Evolutionary conservation across 2,797 vertebrate species (phyloP).

Genomic region (Phaenicophaeus curvirostris): DNA sequence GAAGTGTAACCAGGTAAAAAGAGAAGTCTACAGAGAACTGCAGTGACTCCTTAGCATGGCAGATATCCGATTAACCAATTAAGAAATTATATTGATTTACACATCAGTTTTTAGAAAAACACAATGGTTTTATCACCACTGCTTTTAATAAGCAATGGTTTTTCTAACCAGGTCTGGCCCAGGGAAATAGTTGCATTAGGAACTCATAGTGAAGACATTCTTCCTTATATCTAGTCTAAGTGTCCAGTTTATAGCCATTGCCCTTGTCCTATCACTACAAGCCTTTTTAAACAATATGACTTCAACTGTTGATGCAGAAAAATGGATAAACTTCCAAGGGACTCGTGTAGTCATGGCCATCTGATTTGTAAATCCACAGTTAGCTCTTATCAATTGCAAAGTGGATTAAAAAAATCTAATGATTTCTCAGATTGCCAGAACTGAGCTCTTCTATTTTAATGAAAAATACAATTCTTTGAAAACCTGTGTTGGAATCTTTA

Average conservation of each 20-base stretch:
- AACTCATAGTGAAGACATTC: not conserved
- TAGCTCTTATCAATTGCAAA: not conserved
- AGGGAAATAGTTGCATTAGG: slow-evolving; percentile 1
- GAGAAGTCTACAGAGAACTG: not conserved
- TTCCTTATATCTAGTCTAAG: too few species aligned
- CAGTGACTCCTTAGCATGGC: not conserved
- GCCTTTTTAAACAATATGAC: not conserved
- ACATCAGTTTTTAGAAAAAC: not conserved
- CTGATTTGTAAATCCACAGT: not conserved
- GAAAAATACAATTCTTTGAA: not conserved
- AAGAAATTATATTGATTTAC: slow-evolving; percentile 24
- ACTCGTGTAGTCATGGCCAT: not conserved
- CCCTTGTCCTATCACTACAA: too few species aligned
- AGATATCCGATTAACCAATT: slow-evolving; percentile 27
- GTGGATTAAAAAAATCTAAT: not conserved
- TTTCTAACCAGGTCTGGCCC: not conserved
- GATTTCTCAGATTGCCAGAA: not conserved
- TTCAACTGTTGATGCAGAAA: not conserved
- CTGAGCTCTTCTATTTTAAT: not conserved
- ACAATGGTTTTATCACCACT: not conserved
- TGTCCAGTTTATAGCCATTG: too few species aligned
- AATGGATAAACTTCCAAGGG: not conserved
- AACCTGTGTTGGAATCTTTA: not conserved
- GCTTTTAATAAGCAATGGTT: slow-evolving; percentile 9
- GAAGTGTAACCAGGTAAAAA: not conserved